Conservation (phyloP, 2,797 vertebrate species). For the Astyanax mexicanus region DNA sequence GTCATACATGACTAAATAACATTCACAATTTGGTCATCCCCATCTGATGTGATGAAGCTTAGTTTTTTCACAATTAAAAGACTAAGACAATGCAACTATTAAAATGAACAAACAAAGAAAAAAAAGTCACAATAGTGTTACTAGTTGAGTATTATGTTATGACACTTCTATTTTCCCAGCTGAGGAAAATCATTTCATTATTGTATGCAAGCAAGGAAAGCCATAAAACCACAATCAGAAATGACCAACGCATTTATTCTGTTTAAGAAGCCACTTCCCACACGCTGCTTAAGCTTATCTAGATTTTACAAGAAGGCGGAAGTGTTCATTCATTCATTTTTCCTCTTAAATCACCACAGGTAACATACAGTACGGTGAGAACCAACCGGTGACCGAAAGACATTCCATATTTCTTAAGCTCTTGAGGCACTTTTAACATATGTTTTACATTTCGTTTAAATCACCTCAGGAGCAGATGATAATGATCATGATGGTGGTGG, state of each 20-base stretch:
- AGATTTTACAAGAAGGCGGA: constrained; percentile 11
- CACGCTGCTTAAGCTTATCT: constrained; percentile 7
- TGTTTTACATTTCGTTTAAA: constrained; percentile 38
- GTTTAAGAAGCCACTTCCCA: background rate
- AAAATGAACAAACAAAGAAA: constrained; percentile 6
- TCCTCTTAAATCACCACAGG: constrained; percentile 31
- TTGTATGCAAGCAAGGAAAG: constrained; percentile 5
- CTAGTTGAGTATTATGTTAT: background rate
- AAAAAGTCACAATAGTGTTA: constrained; percentile 11
- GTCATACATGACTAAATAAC: background rate
- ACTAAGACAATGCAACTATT: background rate
- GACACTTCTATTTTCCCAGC: background rate
- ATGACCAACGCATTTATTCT: background rate
- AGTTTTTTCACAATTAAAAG: background rate
- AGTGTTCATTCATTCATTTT: constrained; percentile 19
- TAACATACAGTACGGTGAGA: constrained; percentile 18
- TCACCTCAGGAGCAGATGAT: constrained; percentile 48
- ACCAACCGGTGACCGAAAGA: constrained; percentile 1
- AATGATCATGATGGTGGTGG: constrained; percentile 33
- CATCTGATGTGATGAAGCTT: background rate
- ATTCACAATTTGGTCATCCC: constrained; percentile 4
- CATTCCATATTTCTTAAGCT: constrained; percentile 33
- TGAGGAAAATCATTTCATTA: background rate
- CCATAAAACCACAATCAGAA: background rate
- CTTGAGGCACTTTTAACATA: constrained; percentile 55